Evolutionary conservation across 2,797 vertebrate species (phyloP), one percentile per base, ranked within the genome.

Genomic region (Lepus oiostolus): DNA sequence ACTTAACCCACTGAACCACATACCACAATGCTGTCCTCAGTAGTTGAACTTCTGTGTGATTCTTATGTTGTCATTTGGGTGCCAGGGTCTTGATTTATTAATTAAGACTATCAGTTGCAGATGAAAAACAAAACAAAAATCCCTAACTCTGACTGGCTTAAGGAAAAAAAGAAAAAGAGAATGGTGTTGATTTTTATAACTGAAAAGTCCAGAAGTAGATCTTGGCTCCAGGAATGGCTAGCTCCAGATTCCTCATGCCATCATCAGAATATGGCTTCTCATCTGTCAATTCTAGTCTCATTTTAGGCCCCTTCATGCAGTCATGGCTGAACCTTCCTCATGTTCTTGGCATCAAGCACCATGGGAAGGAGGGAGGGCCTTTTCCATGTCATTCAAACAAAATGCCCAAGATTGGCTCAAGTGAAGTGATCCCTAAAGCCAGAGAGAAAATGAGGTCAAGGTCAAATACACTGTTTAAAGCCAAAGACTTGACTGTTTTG

Each of bases 191-290:
- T 92, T 87, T 47, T 62, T 77, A 42, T 10, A 85, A n/a, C 32
- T 35, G 35, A 58, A 80, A 76, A 76, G 26, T 90, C 13, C 47
- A 87, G 71, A 85, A 32, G 50, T 85, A 79, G 71, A 74, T 85
- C 47, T 67, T 82, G 30, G 19, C 7, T 52, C 90, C 14, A 90
- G 11, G 38, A 90, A 70, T n/a, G 30, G 9, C 52, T 60, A 11
- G 21, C 42, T 75, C 38, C 4, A 1, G 58, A 77, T 14, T 90
- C 72, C 50, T 74, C 5, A 58, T 3, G 28, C 24, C 63, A 1
- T n/a, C 30, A 8, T 24, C 3, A 38, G 83, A 54, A 65, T 70
- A 62, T 32, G 24, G 22, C 14, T 85, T 83, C 26, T 60, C 7
- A 70, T 13, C 26, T 88, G 7, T 65, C 54, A 60, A 6, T 60